Evolutionary conservation across 2,797 vertebrate species (phyloP).

Genomic region (Crocodylus rhombifer): DNA sequence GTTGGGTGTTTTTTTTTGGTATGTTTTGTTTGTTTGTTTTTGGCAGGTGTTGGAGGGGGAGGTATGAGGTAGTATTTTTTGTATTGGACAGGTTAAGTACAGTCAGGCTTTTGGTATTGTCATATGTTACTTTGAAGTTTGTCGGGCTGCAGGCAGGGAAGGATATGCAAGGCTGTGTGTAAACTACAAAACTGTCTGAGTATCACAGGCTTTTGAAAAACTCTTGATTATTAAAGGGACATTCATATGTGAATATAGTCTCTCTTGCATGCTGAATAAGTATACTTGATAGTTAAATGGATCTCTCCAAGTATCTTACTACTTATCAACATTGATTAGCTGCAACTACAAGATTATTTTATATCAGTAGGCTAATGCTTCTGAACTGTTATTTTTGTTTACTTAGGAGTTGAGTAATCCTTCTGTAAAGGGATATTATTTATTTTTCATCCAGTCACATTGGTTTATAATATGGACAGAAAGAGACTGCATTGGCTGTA

Average conservation of each 20-base stretch:
- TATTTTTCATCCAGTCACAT: background rate
- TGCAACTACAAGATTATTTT: background rate
- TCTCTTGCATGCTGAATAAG: background rate
- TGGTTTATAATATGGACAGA: background rate
- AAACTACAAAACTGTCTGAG: slow-evolving; percentile 35
- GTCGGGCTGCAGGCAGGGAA: slow-evolving; percentile 64
- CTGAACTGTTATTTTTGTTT: background rate
- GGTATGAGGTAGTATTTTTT: slow-evolving; percentile 3
- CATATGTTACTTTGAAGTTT: slow-evolving; percentile 13
- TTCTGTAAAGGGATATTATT: background rate
- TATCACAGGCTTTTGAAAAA: slow-evolving; percentile 48
- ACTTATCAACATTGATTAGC: background rate
- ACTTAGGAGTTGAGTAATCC: background rate
- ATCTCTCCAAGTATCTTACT: background rate
- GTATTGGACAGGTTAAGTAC: slow-evolving; percentile 1
- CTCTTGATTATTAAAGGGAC: slow-evolving; percentile 33
- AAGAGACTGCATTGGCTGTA: background rate
- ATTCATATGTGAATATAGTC: background rate
- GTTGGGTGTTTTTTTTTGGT: background rate
- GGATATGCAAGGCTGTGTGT: slow-evolving; percentile 65
- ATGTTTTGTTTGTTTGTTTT: background rate
- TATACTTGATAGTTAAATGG: background rate
- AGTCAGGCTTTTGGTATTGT: slow-evolving; percentile 19
- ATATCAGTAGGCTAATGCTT: background rate
- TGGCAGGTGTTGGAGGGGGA: background rate